Evolutionary conservation across 2,113 vertebrate species (phyloP).

Genomic region (Tachysurus fulvidraco): DNA sequence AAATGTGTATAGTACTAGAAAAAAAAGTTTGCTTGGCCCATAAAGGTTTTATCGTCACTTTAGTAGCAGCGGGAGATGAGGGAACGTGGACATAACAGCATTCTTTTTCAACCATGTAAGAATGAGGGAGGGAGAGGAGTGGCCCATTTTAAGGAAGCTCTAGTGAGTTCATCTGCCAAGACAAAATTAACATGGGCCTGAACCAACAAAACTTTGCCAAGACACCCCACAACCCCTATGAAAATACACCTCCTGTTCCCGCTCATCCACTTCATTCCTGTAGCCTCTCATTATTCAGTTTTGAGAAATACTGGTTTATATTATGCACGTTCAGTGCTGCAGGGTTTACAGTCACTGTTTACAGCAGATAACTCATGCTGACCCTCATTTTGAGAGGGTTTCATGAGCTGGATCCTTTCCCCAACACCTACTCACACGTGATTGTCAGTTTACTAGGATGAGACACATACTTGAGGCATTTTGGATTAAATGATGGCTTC

Average conservation of each 20-base stretch:
- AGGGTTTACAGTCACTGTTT: neutral
- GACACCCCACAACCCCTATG: constrained; percentile 32
- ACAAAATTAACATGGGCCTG: constrained; percentile 56
- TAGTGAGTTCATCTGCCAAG: constrained; percentile 57
- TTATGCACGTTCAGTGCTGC: neutral
- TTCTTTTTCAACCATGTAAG: constrained; percentile 78
- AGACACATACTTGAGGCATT: constrained; percentile 49
- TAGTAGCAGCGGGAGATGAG: constrained; percentile 73
- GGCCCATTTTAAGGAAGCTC: constrained; percentile 49
- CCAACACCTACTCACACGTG: constrained; percentile 53
- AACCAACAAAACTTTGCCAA: constrained; percentile 58
- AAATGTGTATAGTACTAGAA: constrained; percentile 73
- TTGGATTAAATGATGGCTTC: constrained; percentile 67
- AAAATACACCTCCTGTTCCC: constrained; percentile 17
- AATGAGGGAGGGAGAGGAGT: constrained; percentile 64
- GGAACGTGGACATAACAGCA: constrained; percentile 69
- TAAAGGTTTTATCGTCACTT: constrained; percentile 79
- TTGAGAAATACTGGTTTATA: neutral
- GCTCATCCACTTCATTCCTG: neutral
- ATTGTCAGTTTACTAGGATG: constrained; percentile 60
- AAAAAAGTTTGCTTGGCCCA: constrained; percentile 74
- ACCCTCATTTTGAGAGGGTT: neutral
- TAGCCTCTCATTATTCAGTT: neutral
- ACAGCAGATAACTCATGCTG: neutral
- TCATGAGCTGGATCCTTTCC: constrained; percentile 37